Conservation (phyloP, 2,113 vertebrate species). For the Oxyruncus cristatus region DNA sequence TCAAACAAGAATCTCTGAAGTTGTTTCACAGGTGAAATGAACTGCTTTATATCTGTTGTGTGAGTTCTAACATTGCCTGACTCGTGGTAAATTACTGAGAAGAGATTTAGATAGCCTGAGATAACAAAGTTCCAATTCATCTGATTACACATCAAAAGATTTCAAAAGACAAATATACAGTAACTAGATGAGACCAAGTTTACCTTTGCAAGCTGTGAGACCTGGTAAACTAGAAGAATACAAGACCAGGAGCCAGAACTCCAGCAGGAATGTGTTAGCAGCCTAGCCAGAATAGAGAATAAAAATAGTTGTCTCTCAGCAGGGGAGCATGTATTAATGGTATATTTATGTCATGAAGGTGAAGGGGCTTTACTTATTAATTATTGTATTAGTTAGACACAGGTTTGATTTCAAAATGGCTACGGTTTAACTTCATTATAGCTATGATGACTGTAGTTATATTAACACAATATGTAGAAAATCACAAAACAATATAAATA, state of each 20-base stretch:
- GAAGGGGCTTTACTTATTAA: background rate
- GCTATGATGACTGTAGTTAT: background rate
- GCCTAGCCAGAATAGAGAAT: background rate
- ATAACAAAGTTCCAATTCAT: background rate
- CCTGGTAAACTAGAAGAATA: background rate
- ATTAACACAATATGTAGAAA: background rate
- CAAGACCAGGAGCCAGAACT: background rate
- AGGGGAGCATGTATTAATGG: background rate
- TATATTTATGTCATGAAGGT: background rate
- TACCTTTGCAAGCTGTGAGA: background rate
- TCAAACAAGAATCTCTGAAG: background rate
- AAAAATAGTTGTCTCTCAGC: fast-evolving
- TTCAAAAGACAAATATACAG: background rate
- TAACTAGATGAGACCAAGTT: background rate
- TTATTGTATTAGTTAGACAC: background rate
- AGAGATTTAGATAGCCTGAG: background rate
- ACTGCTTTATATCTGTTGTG: background rate
- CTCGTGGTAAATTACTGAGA: background rate
- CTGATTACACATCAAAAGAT: background rate
- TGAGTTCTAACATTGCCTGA: background rate
- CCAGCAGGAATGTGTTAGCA: background rate
- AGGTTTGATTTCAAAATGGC: background rate
- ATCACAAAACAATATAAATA: background rate
- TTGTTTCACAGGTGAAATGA: background rate
- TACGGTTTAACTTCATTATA: background rate